Conservation (phyloP, 2,113 vertebrate species). For the Bolborhynchus lineola region DNA sequence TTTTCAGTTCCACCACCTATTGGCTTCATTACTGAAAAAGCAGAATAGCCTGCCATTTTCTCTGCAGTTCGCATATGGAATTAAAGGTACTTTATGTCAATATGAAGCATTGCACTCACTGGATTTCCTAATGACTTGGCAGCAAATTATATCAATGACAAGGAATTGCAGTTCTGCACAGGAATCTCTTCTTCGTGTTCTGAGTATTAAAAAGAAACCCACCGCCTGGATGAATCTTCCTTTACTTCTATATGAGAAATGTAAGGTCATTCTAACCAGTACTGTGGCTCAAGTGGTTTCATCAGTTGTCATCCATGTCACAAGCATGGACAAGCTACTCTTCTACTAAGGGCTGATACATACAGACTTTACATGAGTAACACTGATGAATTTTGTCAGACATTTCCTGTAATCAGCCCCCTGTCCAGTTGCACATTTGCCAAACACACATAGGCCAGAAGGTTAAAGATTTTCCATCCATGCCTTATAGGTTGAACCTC, state of each 20-base stretch:
- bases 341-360: background rate
- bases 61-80: background rate
- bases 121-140: background rate
- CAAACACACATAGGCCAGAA: background rate
- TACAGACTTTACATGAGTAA: background rate
- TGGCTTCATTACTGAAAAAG: background rate
- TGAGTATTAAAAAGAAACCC: background rate
- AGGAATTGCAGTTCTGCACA: background rate
- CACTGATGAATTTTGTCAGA: background rate
- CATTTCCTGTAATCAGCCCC: background rate
- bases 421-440: background rate
- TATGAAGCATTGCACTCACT: background rate
- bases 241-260: background rate
- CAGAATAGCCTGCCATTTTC: background rate
- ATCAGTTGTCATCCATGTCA: background rate
- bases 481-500: background rate
- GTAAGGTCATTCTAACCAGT: background rate
- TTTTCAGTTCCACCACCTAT: background rate
- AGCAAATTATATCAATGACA: background rate
- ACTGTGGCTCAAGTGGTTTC: background rate
- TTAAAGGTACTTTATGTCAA: background rate
- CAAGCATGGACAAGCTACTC: background rate
- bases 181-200: background rate
- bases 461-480: background rate
- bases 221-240: background rate